Evolutionary conservation across 2,113 vertebrate species (phyloP).

Genomic region (Prionailurus bengalensis): DNA sequence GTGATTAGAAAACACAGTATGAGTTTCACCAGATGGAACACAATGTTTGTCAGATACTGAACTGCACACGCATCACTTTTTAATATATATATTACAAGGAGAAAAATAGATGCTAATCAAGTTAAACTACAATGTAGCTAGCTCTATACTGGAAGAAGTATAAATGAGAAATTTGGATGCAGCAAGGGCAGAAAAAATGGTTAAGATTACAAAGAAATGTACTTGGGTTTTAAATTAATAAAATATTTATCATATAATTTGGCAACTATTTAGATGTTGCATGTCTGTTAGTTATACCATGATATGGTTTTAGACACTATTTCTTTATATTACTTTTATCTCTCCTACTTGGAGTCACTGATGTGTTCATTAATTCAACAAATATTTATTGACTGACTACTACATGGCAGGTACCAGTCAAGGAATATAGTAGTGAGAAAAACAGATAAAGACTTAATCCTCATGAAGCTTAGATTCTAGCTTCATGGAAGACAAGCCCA

Average conservation of each 20-base stretch:
- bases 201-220: not conserved
- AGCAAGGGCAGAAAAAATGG: not conserved
- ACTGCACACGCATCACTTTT: not conserved
- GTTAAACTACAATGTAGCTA: not conserved
- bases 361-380: not conserved
- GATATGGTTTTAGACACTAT: not conserved
- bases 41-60: not conserved
- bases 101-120: not conserved
- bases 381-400: not conserved
- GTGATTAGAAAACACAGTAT: not conserved
- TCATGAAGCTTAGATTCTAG: not conserved
- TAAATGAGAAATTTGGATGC: not conserved
- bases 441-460: not conserved
- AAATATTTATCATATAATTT: not conserved
- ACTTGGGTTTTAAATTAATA: not conserved
- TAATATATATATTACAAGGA: not conserved
- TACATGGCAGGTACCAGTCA: not conserved
- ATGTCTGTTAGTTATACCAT: not conserved
- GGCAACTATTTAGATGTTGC: not conserved
- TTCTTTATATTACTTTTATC: not conserved
- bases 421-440: not conserved
- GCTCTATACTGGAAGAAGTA: not conserved
- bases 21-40: not conserved
- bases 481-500: not conserved
- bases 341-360: not conserved